Conservation (phyloP, 64 coral and sea anemone genomes). For the Anthopleura sola region DNA sequence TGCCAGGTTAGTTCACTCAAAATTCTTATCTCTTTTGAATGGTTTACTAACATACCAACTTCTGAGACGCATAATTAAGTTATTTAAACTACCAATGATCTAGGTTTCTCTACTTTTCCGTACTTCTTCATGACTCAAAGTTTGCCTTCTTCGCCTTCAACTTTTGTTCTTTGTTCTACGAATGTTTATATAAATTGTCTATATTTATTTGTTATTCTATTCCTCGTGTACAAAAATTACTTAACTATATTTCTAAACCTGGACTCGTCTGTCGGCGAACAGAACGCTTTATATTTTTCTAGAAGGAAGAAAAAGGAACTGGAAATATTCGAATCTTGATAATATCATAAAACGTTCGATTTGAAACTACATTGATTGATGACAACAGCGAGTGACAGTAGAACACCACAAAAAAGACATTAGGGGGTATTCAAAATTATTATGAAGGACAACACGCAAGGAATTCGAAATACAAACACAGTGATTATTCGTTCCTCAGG, state of each 20-base stretch:
- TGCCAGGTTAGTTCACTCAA: slow-evolving; percentile 42
- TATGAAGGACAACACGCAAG: neutral
- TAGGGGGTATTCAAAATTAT: slow-evolving; percentile 6
- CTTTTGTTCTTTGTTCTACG: neutral
- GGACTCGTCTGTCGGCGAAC: neutral
- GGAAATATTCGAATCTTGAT: neutral
- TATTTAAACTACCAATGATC: neutral
- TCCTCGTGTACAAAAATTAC: neutral
- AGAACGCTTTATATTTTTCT: neutral
- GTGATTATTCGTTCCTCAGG: neutral
- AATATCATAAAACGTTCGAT: neutral
- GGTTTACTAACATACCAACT: neutral
- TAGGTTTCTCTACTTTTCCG: neutral
- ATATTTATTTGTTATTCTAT: neutral
- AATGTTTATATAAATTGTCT: neutral
- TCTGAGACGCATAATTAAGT: neutral
- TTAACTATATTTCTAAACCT: neutral
- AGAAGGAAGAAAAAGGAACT: too few relatives aligned
- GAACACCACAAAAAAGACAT: neutral
- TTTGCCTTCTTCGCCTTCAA: neutral
- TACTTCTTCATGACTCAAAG: neutral
- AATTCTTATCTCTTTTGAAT: neutral
- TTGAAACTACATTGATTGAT: neutral
- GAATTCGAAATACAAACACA: neutral
- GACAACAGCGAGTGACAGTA: neutral